These are phyloP conservation scores for Phasia obesa DNA, from an alignment of 2,888 invertebrate genomes.

Conservation along the genomic window DNA sequence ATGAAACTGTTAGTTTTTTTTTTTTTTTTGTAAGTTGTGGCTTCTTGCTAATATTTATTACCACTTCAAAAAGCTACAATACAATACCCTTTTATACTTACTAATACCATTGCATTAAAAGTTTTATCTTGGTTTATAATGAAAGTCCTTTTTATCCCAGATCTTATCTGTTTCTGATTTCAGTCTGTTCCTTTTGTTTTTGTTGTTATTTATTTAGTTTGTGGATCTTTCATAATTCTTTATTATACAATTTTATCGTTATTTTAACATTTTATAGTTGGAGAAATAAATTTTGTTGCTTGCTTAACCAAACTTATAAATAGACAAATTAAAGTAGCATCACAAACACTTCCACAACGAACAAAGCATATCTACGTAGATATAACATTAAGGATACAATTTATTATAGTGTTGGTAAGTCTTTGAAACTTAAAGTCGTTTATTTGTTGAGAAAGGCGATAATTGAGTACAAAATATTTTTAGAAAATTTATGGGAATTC, in stretches of 20 bases:
- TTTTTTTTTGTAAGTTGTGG: constrained; percentile 26
- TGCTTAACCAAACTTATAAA: constrained; percentile 52
- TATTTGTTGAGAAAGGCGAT: constrained; percentile 40
- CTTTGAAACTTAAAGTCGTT: constrained; percentile 43
- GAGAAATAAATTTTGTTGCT: constrained; percentile 48
- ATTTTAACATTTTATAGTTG: constrained; percentile 47
- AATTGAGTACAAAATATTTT: constrained; percentile 48
- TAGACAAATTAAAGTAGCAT: constrained; percentile 54
- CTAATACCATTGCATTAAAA: constrained; percentile 38
- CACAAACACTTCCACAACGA: constrained; percentile 6
- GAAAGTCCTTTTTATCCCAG: constrained; percentile 20
- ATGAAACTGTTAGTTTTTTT: constrained; percentile 49
- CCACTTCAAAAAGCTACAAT: constrained; percentile 2
- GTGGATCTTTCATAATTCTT: constrained; percentile 52
- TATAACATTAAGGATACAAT: constrained; percentile 8
- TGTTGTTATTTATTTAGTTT: constrained; percentile 48
- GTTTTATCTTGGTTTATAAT: constrained; percentile 31
- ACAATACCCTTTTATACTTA: constrained; percentile 30
- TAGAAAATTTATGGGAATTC: constrained; percentile 38
- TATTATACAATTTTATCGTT: constrained; percentile 45
- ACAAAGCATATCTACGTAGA: neutral
- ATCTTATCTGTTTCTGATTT: constrained; percentile 14
- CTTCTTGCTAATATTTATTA: constrained; percentile 46
- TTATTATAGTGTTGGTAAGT: constrained; percentile 27
- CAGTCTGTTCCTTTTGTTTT: neutral